phyloP scores from a whole-genome alignment of 2,888 invertebrate genomes.

The Noctua fimbriata region DNA sequence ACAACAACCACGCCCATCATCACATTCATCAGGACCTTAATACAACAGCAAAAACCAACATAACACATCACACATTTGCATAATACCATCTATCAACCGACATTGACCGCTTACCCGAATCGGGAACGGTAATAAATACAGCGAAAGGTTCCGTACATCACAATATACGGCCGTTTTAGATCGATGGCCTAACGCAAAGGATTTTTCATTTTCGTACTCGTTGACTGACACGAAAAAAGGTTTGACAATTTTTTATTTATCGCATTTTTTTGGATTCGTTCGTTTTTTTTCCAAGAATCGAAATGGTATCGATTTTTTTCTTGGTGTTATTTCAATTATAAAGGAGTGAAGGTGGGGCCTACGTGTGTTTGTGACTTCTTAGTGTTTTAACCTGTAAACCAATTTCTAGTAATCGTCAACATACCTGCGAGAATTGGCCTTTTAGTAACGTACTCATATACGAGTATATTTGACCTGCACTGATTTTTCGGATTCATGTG shows the following conservation, averaged over 20 bases:
- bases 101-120: conserved; percentile 77
- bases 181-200: conserved; percentile 73
- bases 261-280: neutral
- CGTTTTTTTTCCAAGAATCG: no score
- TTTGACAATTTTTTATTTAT: conserved; percentile 66
- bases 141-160: conserved; percentile 72
- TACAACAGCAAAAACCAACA: conserved; percentile 62
- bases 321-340: neutral
- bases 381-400: neutral
- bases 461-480: no score
- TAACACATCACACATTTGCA: conserved; percentile 72
- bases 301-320: neutral
- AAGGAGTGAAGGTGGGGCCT: neutral
- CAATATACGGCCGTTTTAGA: conserved; percentile 73
- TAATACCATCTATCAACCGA: conserved; percentile 79
- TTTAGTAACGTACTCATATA: neutral
- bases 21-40: conserved; percentile 37
- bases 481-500: no score
- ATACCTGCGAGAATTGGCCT: neutral
- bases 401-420: neutral
- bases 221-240: conserved; percentile 59
- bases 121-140: conserved; percentile 79
- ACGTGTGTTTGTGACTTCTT: neutral
- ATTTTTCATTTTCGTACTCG: conserved; percentile 78
- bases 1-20: conserved; percentile 19